Evolutionary conservation across 2,888 invertebrate species (phyloP), one percentile per base, ranked within the genome.

Genomic region (Arrhopalites spinosus): DNA sequence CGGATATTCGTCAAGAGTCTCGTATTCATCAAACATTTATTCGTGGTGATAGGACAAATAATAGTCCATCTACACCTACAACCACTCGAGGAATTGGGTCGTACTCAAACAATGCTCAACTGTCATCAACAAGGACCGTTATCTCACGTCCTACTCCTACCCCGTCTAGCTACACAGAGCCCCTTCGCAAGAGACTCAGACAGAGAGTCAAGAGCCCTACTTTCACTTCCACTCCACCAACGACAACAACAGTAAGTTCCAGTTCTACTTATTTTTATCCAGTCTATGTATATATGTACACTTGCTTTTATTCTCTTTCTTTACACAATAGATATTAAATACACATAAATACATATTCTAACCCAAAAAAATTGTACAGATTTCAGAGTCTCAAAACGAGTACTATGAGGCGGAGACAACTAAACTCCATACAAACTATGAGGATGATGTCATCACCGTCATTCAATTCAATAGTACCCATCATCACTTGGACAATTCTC

Each of bases 61-160:
- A 30, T n/a, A 36, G 5, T 36, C 36, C 20, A 5, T 11, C 1
- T 15, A 1, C 17, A 66, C 36, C 36, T 36, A 36, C 3, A 36
- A 36, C 36, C 36, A 3, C 11, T 36, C 36, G 36, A 50, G 73
- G 43, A 73, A 59, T 23, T 66, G 73, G 64, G 59, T 23, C 66
- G 29, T 23, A 3, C 20, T n/a, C 2, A 29, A 27, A 20, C 23
- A 56, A 50, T n/a, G 29, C 17, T 25, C 43, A 43, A 61, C n/a
- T 25, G 29, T n/a, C n/a, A n/a, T n/a, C 36, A 36, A 11, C 70
- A 64, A 63, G 36, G 43, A 17, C 63, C 70, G 29, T 72, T 69
- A 50, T 15, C 23, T 64, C 73, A 71, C 20, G 20, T 45, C 7
- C 20, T 59, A n/a, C 43, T 2, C 23, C 13, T 45, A 17, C 45